Base-by-base conservation (phyloP, 2,888 invertebrate genomes). In the Tupiocoris notatus region DNA sequence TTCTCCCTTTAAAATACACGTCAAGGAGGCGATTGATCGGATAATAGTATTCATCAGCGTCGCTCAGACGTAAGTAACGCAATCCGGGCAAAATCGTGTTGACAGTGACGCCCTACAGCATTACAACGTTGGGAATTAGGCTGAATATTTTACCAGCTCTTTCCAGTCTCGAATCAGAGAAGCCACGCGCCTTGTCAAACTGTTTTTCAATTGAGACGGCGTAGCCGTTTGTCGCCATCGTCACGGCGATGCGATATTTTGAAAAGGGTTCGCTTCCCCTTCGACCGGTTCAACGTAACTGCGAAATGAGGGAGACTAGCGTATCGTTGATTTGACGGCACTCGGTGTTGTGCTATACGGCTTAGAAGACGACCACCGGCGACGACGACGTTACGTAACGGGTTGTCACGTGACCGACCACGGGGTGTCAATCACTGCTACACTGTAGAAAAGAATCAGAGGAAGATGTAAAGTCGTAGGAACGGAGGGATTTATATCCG, bases 101-200 rank as follows among this genome's bases (percentile, higher is more conserved):
- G 73, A 73, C 73, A 73, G 62, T 61, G 73, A 73, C 73, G 62
- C 73, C 73, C 73, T 22, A n/a, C 3, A 25, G 21, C 24, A 61
- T 73, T 73, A n/a, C 62, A 65, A 39, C 6, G 12, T 7, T 39
- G 21, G 63, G 73, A 21, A 39, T 62, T 39, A n/a, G n/a, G 73
- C 63, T 73, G 63, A 73, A 73, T 73, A 73, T 57, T 73, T 70
- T 73, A 22, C 61, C 16, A 20, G 59, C 22, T 24, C 18, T n/a
- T 25, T 24, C 25, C 23, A 54, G n/a, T 57, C 63, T 9, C 62
- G 73, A 73, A 73, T 73, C 58, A 61, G 54, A 62, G 54, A 73
- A 62, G 73, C 73, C 73, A 73, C 73, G 73, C 63, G 73, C 61
- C 73, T 24, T 62, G 73, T 73, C 73, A 73, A 73, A 73, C 62